These are phyloP conservation scores for Elysia crispata DNA, from an alignment of 2,888 invertebrate genomes.

Conservation along the genomic window DNA sequence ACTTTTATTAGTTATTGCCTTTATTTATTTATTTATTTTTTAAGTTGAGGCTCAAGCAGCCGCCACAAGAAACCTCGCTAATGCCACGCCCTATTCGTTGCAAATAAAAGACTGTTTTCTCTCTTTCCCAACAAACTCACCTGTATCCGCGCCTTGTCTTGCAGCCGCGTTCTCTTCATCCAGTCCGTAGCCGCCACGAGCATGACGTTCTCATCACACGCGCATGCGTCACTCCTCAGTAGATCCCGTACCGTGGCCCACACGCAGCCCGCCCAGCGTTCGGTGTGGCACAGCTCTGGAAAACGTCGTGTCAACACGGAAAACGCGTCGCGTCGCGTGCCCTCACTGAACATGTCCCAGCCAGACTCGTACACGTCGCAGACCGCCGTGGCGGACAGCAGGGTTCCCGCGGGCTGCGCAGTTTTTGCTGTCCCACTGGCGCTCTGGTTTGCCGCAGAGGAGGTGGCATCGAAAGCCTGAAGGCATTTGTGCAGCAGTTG, in stretches of 20 bases:
- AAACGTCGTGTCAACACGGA: constrained; percentile 67
- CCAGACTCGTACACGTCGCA: constrained; percentile 52
- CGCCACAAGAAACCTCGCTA: too few species aligned
- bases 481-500: constrained; percentile 63
- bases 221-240: constrained; percentile 64
- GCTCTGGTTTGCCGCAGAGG: not conserved
- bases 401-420: constrained; percentile 48
- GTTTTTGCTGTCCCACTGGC: constrained; percentile 44
- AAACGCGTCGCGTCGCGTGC: constrained; percentile 63
- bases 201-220: constrained; percentile 69
- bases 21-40: too few species aligned
- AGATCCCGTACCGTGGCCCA: constrained; percentile 69
- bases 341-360: constrained; percentile 57
- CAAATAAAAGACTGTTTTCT: too few species aligned
- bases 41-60: too few species aligned
- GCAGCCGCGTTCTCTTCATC: constrained; percentile 72
- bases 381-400: constrained; percentile 49
- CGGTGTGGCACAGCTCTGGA: constrained; percentile 61
- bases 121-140: too few species aligned
- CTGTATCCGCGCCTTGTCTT: constrained; percentile 67
- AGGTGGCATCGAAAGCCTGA: not conserved
- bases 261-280: constrained; percentile 63
- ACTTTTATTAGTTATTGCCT: too few species aligned
- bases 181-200: constrained; percentile 71
- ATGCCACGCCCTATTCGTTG: too few species aligned